Conservation (phyloP, 2,888 invertebrate species). For the Notodonta dromedarius region DNA sequence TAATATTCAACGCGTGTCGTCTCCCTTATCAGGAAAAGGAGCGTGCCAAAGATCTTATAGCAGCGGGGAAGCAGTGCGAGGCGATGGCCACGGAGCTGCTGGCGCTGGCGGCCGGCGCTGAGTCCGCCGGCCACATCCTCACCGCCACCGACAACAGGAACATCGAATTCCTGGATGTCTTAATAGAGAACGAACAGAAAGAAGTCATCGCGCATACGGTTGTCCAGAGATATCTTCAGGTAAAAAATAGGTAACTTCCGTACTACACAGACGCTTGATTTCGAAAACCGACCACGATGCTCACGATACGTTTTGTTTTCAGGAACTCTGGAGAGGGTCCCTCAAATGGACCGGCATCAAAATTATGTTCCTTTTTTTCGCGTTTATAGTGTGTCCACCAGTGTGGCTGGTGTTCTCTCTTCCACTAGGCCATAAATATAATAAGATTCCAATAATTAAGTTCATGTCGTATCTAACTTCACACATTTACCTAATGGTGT, state of each 20-base stretch:
- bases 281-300: slow-evolving; percentile 20
- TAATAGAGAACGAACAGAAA: slow-evolving; percentile 99
- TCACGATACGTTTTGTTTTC: slow-evolving; percentile 56
- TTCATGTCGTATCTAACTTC: slow-evolving; percentile 99
- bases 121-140: slow-evolving; percentile 96
- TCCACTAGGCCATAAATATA: slow-evolving; percentile 97
- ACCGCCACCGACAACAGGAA: slow-evolving; percentile 97
- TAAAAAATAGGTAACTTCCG: slow-evolving; percentile 86
- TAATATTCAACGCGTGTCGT: slow-evolving; percentile 43
- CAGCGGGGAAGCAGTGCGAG: slow-evolving; percentile 98
- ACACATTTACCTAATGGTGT: slow-evolving; percentile 98
- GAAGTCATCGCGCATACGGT: slow-evolving; percentile 98
- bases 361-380: slow-evolving; percentile 95
- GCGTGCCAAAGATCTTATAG: slow-evolving; percentile 97
- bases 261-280: slow-evolving; percentile 35
- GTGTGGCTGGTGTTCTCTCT: slow-evolving; percentile 98
- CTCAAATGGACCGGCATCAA: slow-evolving; percentile 98
- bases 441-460: slow-evolving; percentile 99
- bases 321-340: slow-evolving; percentile 99
- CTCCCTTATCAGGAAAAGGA: slow-evolving; percentile 92
- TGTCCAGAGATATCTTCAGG: slow-evolving; percentile 97
- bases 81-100: slow-evolving; percentile 98
- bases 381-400: slow-evolving; percentile 97
- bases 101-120: slow-evolving; percentile 96
- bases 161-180: slow-evolving; percentile 96